phyloP scores from a whole-genome alignment of 1,140 invertebrate genomes.

The Ceratosolen solmsi region DNA sequence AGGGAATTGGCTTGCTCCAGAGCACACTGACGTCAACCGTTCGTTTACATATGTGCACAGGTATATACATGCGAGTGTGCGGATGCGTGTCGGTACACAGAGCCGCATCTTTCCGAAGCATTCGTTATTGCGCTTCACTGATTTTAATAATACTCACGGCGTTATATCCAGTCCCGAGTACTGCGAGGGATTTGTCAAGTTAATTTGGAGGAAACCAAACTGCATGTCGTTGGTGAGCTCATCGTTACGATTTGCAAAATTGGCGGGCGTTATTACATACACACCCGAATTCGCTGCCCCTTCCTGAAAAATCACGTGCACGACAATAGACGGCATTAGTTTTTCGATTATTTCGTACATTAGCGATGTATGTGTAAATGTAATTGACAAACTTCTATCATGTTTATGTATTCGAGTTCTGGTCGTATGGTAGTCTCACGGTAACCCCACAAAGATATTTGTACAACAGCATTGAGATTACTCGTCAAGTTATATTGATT shows the following conservation, averaged over 20 bases:
- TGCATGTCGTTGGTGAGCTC: constrained; percentile 80
- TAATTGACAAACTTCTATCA: constrained; percentile 52
- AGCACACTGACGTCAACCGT: constrained; percentile 75
- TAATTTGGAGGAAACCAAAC: constrained; percentile 93
- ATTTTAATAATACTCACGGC: constrained; percentile 80
- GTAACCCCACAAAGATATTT: constrained; percentile 90
- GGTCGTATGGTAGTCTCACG: constrained; percentile 85
- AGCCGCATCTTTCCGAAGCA: background rate
- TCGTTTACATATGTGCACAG: background rate
- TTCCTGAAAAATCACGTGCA: constrained; percentile 71
- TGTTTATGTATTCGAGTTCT: constrained; percentile 77
- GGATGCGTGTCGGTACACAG: background rate
- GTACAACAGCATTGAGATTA: constrained; percentile 81
- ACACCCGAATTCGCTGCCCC: constrained; percentile 78
- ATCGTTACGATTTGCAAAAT: constrained; percentile 81
- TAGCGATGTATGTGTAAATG: background rate
- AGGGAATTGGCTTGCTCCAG: constrained; percentile 92
- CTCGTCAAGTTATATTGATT: constrained; percentile 87
- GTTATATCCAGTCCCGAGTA: constrained; percentile 81
- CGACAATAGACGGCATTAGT: background rate
- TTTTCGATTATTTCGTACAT: background rate
- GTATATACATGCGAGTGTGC: background rate
- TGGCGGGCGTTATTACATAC: constrained; percentile 80
- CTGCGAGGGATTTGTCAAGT: constrained; percentile 85
- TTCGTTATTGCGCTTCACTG: background rate